Evolutionary conservation across 2,888 invertebrate genomes (phyloP), one percentile per base, ranked within the genome.

Genomic region (Bruchidius siliquastri): DNA sequence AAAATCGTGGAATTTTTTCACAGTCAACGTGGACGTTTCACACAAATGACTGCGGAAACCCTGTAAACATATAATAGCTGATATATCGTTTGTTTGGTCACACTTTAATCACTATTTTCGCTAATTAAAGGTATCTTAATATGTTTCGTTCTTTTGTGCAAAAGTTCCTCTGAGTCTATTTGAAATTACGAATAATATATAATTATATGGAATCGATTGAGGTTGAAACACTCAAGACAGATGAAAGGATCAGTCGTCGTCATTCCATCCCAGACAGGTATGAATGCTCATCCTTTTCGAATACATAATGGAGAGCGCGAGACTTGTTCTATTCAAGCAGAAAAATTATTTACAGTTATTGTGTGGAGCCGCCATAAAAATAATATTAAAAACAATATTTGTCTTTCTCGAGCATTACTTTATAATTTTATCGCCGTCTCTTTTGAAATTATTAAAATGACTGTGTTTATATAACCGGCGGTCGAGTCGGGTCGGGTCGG

Each of bases 321-420:
- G 49, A 77, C 76, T 76, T 71, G 76, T 76, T 77, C 80, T 80
- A 81, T 80, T 79, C 79, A 78, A 79, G 76, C 49, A 49, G 77
- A 79, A 74, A 81, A 81, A 83, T 82, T 82, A 82, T 83, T 83
- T 84, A 83, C 82, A 82, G 81, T 84, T 82, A 83, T 83, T 82
- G 82, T 81, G 79, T 82, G 79, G 78, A 78, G 74, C 79, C 77
- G 72, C 76, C 81, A 81, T 84, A 83, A 84, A 83, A 83, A 83
- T 83, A 49, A 83, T 82, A 83, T 82, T 84, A 81, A 83, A 83
- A 82, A 83, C 83, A 82, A 83, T 84, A 83, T 84, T 83, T 84
- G 83, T 83, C 83, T 79, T 79, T 80, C 78, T 71, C 73, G 80
- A 75, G 79, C 82, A 81, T 83, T 81, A 81, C 79, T 81, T 83